phyloP scores from a whole-genome alignment of 2,888 invertebrate species.

The Orchesellides sinensis region DNA sequence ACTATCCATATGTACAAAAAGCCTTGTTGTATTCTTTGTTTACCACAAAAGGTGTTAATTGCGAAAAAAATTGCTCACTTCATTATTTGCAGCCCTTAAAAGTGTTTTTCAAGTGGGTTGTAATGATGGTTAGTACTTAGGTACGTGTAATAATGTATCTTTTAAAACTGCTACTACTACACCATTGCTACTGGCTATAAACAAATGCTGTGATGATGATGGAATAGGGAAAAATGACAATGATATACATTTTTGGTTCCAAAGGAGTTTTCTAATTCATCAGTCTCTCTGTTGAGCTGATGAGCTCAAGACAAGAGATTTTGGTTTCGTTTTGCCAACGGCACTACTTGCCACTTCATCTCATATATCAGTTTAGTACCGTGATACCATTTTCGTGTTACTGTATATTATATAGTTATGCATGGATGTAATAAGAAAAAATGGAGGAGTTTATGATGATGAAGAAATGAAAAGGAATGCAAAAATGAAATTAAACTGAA shows the following conservation, averaged over 20 bases:
- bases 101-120: no score
- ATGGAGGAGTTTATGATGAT: neutral
- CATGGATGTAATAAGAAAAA: neutral
- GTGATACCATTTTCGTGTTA: no score
- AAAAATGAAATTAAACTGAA: constrained; percentile 36
- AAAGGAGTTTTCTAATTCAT: constrained; percentile 3
- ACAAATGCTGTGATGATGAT: neutral
- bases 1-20: neutral
- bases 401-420: no score
- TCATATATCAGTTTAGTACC: neutral
- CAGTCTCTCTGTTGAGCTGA: neutral
- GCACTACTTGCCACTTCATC: neutral
- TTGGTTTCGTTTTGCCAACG: neutral
- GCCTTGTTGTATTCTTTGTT: neutral
- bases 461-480: constrained; percentile 9
- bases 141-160: neutral
- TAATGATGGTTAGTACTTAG: no score
- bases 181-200: neutral
- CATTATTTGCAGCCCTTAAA: constrained; percentile 1
- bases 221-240: constrained; percentile 9
- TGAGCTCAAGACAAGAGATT: neutral
- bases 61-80: constrained; percentile 37
- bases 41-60: constrained; percentile 23
- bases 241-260: constrained; percentile 7
- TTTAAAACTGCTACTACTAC: no score